phyloP scores from a whole-genome alignment of 2,113 vertebrate species.

The Ctenomys sociabilis region DNA sequence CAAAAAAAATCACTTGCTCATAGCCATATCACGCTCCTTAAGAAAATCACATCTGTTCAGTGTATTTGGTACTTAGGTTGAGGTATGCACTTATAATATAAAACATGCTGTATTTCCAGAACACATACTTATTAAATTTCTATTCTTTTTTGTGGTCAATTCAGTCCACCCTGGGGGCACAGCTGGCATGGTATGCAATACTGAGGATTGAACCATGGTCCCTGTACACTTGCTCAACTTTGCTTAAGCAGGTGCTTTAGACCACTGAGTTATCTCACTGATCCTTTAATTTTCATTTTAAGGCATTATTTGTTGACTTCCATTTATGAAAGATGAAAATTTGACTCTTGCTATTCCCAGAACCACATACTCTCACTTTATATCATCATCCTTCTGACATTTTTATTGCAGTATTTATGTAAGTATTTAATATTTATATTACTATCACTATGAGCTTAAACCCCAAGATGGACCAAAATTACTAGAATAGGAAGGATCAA shows the following conservation, averaged over 20 bases:
- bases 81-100: neutral
- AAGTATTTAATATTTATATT: neutral
- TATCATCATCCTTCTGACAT: neutral
- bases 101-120: neutral
- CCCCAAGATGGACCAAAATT: no score
- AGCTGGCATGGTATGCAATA: no score
- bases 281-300: neutral
- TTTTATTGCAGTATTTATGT: neutral
- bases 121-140: no score
- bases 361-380: neutral
- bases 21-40: neutral
- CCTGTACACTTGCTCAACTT: no score
- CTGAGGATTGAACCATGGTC: no score
- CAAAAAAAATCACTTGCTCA: neutral
- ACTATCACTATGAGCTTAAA: neutral
- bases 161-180: no score
- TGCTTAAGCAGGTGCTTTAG: no score
- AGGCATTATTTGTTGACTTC: neutral
- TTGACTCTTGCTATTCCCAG: neutral
- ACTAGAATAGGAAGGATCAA: no score
- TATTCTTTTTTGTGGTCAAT: no score
- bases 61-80: neutral
- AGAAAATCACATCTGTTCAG: neutral
- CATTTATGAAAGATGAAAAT: neutral
- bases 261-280: no score